Conservation (phyloP, 2,888 invertebrate genomes). For the Bombylius discolor region DNA sequence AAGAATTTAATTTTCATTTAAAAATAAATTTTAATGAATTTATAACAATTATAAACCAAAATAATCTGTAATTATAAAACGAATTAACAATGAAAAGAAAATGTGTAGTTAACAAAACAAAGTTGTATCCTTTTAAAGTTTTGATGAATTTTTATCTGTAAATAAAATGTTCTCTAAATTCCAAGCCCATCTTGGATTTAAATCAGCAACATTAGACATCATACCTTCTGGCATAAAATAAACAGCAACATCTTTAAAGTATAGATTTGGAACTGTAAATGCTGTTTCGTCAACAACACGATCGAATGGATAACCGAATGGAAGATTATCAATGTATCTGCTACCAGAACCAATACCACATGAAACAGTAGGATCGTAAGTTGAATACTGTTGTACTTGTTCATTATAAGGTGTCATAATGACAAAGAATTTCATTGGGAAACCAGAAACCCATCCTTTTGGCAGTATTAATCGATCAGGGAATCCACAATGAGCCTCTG, state of each 20-base stretch:
- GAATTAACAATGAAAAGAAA: no score
- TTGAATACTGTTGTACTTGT: conserved; percentile 35
- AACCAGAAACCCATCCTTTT: conserved; percentile 47
- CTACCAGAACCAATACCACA: conserved; percentile 41
- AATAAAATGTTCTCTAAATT: background rate
- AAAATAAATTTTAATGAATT: no score
- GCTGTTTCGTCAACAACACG: conserved; percentile 43
- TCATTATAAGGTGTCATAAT: conserved; percentile 41
- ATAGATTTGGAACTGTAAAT: conserved; percentile 47
- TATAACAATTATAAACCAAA: no score
- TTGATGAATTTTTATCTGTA: no score
- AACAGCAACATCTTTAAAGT: conserved; percentile 44
- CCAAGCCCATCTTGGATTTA: background rate
- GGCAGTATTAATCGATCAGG: conserved; percentile 52
- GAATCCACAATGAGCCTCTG: conserved; percentile 43
- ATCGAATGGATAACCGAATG: conserved; percentile 60
- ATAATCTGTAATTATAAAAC: no score
- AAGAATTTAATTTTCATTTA: no score
- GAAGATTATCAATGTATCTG: conserved; percentile 42
- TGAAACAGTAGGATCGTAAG: conserved; percentile 37
- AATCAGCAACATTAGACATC: background rate
- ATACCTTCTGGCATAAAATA: conserved; percentile 30
- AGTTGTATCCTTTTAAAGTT: no score
- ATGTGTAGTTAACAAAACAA: no score
- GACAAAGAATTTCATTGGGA: conserved; percentile 49